These are phyloP conservation scores for Uromys caudimaculatus DNA, from an alignment of 2,797 vertebrate species.

Conservation along the genomic window DNA sequence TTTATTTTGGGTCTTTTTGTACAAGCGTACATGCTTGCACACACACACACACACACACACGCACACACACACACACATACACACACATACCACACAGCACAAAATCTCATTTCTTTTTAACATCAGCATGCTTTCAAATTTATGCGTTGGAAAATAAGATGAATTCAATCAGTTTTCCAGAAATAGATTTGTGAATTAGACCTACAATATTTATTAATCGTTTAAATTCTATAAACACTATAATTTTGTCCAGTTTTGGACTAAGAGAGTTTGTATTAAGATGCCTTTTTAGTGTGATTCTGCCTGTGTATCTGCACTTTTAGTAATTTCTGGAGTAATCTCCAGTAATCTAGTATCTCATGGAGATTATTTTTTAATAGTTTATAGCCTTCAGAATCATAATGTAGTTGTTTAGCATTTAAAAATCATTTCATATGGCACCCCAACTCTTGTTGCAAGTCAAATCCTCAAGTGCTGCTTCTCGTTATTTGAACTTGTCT, in stretches of 20 bases:
- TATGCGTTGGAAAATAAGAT: neutral
- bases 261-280: neutral
- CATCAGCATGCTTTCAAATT: neutral
- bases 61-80: too few species aligned
- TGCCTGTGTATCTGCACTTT: neutral
- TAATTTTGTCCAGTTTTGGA: neutral
- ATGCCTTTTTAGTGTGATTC: neutral
- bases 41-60: too few species aligned
- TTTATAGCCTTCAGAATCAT: neutral
- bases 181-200: neutral
- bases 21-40: too few species aligned
- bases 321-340: neutral
- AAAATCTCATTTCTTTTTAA: neutral
- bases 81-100: neutral
- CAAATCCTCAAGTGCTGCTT: neutral
- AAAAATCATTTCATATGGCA: neutral
- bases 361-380: neutral
- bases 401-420: neutral
- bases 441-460: neutral
- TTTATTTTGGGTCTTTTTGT: constrained; percentile 23
- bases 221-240: neutral
- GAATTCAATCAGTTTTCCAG: neutral
- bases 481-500: neutral
- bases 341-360: neutral
- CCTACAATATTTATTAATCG: neutral